phyloP scores from a whole-genome alignment of 2,888 invertebrate species.

The Megalurothrips usitatus region DNA sequence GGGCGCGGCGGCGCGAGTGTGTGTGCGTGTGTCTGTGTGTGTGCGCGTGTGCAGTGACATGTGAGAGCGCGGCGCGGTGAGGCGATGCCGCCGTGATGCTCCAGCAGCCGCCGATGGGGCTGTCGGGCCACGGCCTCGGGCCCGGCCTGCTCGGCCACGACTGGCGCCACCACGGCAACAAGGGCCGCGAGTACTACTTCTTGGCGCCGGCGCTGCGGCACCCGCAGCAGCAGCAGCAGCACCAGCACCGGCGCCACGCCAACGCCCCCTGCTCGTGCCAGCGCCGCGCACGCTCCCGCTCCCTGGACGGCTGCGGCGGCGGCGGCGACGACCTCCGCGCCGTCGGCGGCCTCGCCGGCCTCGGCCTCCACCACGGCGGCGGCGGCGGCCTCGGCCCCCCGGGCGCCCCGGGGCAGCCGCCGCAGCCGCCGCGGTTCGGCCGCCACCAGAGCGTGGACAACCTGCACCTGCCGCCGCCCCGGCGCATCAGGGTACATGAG shows the following conservation, averaged over 20 bases:
- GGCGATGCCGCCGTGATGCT: neutral
- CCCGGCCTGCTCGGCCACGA: slow-evolving; percentile 40
- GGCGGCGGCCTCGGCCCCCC: slow-evolving; percentile 31
- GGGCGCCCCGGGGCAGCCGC: slow-evolving; percentile 34
- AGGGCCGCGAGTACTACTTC: slow-evolving; percentile 57
- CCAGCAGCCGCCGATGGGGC: neutral
- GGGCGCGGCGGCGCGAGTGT: slow-evolving; percentile 40
- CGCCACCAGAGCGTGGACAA: slow-evolving; percentile 54
- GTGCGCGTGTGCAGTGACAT: neutral
- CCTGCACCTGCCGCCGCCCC: slow-evolving; percentile 36
- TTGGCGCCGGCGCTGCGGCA: slow-evolving; percentile 65
- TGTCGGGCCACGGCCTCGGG: slow-evolving; percentile 31
- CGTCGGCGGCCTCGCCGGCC: slow-evolving; percentile 21
- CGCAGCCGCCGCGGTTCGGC: slow-evolving; percentile 27
- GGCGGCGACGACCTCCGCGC: slow-evolving; percentile 44
- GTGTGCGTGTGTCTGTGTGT: slow-evolving; percentile 37
- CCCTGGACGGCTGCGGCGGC: slow-evolving; percentile 40
- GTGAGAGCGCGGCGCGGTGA: neutral
- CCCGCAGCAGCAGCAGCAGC: slow-evolving; percentile 46
- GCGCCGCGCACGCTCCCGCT: slow-evolving; percentile 44
- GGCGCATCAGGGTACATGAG: slow-evolving; percentile 46
- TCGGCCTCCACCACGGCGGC: slow-evolving; percentile 28
- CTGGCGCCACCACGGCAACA: slow-evolving; percentile 42
- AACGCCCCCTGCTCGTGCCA: slow-evolving; percentile 37
- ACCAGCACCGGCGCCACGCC: slow-evolving; percentile 47